phyloP scores from a whole-genome alignment of 1,140 invertebrate genomes.

The Megathymus violae region DNA sequence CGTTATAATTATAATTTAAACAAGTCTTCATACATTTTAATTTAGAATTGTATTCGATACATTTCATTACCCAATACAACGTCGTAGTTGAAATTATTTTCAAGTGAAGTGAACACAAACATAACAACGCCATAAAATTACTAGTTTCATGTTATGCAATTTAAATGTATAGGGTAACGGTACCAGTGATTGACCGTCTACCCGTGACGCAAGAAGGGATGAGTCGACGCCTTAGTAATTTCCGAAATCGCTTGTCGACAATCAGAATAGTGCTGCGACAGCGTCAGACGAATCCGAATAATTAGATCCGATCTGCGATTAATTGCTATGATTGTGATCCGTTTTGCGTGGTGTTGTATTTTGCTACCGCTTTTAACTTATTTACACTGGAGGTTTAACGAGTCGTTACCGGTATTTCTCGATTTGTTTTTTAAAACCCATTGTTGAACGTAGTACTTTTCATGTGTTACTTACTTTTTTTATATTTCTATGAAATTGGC shows the following conservation, averaged over 20 bases:
- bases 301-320: slow-evolving; percentile 76
- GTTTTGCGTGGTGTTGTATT: slow-evolving; percentile 37
- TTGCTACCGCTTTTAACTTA: slow-evolving; percentile 12
- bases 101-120: slow-evolving; percentile 1
- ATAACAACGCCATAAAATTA: background rate
- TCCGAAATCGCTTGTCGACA: slow-evolving; percentile 80
- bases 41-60: no score
- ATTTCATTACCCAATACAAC: no score
- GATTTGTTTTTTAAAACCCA: no score
- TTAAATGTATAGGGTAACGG: slow-evolving; percentile 32
- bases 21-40: no score
- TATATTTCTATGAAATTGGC: no score
- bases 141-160: slow-evolving; percentile 17
- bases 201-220: slow-evolving; percentile 65
- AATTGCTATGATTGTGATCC: slow-evolving; percentile 61
- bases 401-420: no score
- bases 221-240: slow-evolving; percentile 78
- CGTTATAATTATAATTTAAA: no score
- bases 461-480: no score
- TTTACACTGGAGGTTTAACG: no score
- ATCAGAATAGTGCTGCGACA: slow-evolving; percentile 72
- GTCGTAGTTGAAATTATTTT: no score
- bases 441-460: no score
- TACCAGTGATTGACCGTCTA: slow-evolving; percentile 67
- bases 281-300: slow-evolving; percentile 66